Percentiles rank a stretch among this genome's conserved stretches.
Evolutionary conservation across 1,140 invertebrate species (phyloP).

Genomic region (Ceratitis capitata): DNA sequence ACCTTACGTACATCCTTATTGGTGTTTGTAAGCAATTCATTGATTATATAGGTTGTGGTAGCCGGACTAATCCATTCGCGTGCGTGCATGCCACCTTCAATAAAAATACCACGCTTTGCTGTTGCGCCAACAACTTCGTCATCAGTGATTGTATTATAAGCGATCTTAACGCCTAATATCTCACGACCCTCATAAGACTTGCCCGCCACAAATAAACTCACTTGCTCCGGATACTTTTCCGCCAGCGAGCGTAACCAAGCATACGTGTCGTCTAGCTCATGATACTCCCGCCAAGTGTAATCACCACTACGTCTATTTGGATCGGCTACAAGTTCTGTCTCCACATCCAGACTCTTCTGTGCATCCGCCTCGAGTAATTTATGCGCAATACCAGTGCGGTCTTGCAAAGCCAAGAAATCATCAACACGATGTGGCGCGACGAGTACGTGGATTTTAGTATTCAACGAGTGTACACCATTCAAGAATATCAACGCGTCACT

Average conservation of each 20-base stretch:
- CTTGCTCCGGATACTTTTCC: slow-evolving; percentile 64
- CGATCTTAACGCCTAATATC: slow-evolving; percentile 72
- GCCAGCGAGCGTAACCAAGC: slow-evolving; percentile 64
- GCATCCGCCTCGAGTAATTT: slow-evolving; percentile 58
- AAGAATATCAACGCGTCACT: slow-evolving; percentile 46
- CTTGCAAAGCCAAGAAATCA: slow-evolving; percentile 41
- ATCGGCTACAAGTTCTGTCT: slow-evolving; percentile 47
- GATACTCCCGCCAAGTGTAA: slow-evolving; percentile 64
- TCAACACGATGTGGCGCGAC: slow-evolving; percentile 48
- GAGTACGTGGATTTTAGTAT: slow-evolving; percentile 45
- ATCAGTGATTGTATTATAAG: slow-evolving; percentile 60
- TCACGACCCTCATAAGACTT: slow-evolving; percentile 70
- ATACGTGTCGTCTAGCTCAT: slow-evolving; percentile 67
- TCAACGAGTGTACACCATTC: slow-evolving; percentile 45
- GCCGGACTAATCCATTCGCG: slow-evolving; percentile 83
- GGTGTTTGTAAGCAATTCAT: slow-evolving; percentile 70
- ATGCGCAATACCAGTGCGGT: slow-evolving; percentile 17
- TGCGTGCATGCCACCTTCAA: slow-evolving; percentile 74
- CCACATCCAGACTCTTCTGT: slow-evolving; percentile 60
- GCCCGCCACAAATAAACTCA: slow-evolving; percentile 69
- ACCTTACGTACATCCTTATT: slow-evolving; percentile 65
- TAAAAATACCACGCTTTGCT: slow-evolving; percentile 65
- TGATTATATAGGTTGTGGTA: slow-evolving; percentile 73
- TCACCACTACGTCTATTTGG: slow-evolving; percentile 45
- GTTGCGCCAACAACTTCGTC: slow-evolving; percentile 40